Percentiles rank a stretch among this genome's conserved stretches.
phyloP scores from a whole-genome alignment of 2,888 invertebrate species.

The Dolomedes plantarius region DNA sequence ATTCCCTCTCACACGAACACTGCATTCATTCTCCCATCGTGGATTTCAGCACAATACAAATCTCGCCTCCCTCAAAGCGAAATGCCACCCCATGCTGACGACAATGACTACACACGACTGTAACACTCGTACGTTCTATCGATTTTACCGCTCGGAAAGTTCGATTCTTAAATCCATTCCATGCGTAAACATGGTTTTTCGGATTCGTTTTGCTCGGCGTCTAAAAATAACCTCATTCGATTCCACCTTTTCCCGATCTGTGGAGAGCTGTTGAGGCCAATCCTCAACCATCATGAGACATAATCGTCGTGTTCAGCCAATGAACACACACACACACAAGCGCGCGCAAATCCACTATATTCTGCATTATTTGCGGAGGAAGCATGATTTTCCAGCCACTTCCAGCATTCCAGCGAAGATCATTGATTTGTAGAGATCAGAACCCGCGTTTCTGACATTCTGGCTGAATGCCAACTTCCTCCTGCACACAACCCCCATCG shows the following conservation, averaged over 20 bases:
- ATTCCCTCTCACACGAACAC: too few relatives aligned
- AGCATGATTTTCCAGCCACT: not conserved
- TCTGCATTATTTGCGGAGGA: not conserved
- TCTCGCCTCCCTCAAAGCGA: too few relatives aligned
- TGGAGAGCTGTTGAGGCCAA: not conserved
- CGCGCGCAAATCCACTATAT: not conserved
- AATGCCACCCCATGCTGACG: too few relatives aligned
- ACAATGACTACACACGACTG: too few relatives aligned
- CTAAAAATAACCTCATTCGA: not conserved
- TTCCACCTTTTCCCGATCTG: not conserved
- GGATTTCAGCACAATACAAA: too few relatives aligned
- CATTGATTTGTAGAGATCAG: constrained; percentile 51
- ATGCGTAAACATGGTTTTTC: not conserved
- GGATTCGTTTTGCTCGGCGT: not conserved
- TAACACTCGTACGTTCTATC: not conserved
- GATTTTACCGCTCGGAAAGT: not conserved
- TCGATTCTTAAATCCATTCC: not conserved
- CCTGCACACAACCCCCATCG: constrained; percentile 27
- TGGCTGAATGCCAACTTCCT: constrained; percentile 57
- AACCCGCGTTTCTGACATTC: constrained; percentile 39
- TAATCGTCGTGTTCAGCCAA: not conserved
- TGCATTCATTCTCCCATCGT: too few relatives aligned
- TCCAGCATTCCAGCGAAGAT: not conserved
- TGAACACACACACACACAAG: too few relatives aligned
- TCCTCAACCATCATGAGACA: not conserved